phyloP scores from a whole-genome alignment of 2,113 vertebrate genomes.

The Struthidea cinerea region DNA sequence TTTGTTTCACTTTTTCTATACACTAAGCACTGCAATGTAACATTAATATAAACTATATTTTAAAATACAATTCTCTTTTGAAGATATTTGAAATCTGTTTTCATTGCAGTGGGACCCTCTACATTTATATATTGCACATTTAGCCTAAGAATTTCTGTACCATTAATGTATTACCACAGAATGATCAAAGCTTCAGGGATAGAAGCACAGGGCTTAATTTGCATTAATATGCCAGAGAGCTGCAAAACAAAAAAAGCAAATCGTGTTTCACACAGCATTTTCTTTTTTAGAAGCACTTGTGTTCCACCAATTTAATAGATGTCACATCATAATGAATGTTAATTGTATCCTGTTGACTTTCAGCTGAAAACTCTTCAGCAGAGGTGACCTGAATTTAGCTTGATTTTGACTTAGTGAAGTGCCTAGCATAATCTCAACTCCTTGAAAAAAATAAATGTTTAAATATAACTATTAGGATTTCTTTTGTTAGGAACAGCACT shows the following conservation, averaged over 20 bases:
- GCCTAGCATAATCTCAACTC: neutral
- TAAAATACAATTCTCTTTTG: neutral
- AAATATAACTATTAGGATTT: neutral
- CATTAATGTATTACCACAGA: neutral
- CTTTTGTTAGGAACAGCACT: neutral
- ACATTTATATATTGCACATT: neutral
- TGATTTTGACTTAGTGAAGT: neutral
- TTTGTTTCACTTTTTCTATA: neutral
- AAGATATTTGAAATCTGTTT: neutral
- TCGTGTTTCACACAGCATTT: neutral
- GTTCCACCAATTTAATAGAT: neutral
- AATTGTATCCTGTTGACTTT: slow-evolving; percentile 15
- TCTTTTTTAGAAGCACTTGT: neutral
- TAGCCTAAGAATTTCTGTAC: neutral
- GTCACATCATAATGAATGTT: neutral
- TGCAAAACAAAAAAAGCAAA: neutral
- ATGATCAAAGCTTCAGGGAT: neutral
- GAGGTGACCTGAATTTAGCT: neutral
- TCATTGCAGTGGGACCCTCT: neutral
- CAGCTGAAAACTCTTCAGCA: slow-evolving; percentile 14
- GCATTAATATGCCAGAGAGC: neutral
- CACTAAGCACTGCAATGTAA: neutral
- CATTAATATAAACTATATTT: neutral
- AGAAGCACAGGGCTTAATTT: neutral
- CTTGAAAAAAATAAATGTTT: neutral